Conservation (phyloP, 2,888 invertebrate genomes). For the Camptogramma bilineatum region DNA sequence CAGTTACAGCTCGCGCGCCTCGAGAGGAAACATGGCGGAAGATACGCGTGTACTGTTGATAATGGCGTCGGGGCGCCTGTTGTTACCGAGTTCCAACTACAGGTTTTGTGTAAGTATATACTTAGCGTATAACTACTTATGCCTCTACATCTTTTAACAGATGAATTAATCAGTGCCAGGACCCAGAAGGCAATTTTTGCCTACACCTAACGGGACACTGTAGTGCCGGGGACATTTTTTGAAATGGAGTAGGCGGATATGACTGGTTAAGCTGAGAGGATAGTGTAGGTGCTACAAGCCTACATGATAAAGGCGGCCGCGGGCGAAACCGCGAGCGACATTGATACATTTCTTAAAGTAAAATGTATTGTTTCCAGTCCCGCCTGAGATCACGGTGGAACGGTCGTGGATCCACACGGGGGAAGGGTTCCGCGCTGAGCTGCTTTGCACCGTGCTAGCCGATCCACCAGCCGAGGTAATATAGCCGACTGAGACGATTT, state of each 20-base stretch:
- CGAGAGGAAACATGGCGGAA: conserved; percentile 87
- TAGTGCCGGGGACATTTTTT: no score
- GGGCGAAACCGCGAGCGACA: no score
- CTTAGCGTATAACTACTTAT: no score
- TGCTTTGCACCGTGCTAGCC: conserved; percentile 88
- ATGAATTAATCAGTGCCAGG: no score
- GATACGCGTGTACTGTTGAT: conserved; percentile 88
- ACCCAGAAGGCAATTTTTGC: no score
- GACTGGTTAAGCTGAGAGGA: no score
- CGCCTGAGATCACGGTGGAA: conserved; percentile 89
- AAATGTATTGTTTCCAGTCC: conserved; percentile 76
- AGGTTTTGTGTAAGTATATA: conserved; percentile 87
- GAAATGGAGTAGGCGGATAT: no score
- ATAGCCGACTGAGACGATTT: no score
- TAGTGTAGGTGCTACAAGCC: no score
- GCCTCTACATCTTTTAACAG: no score
- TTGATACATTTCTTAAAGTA: neutral
- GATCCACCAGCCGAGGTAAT: conserved; percentile 88
- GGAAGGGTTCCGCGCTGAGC: conserved; percentile 88
- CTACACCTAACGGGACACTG: no score
- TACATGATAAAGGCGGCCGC: no score
- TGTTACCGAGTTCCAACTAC: conserved; percentile 87
- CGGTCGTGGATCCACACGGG: conserved; percentile 89
- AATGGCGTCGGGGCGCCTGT: conserved; percentile 88
- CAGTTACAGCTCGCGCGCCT: conserved; percentile 87